phyloP scores from a whole-genome alignment of 92 coral and sea anemone species.

The Meandrina meandrites region DNA sequence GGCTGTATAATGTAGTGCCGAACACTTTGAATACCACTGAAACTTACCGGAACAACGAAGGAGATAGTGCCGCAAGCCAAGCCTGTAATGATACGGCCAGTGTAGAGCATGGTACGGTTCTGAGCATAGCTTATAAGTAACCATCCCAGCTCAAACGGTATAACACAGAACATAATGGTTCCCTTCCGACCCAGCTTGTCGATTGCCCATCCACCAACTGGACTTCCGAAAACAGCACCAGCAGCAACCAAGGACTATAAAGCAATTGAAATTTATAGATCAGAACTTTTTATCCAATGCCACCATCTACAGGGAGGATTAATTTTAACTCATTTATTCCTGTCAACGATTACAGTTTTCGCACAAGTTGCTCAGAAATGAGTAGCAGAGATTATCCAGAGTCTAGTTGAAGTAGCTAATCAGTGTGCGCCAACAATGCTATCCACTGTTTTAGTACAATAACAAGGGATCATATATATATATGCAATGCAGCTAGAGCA shows the following conservation, averaged over 20 bases:
- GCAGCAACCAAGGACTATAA: conserved; percentile 70
- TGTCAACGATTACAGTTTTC: too few species aligned
- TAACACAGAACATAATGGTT: conserved; percentile 60
- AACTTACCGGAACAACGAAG: conserved; percentile 87
- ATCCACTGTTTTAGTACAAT: too few species aligned
- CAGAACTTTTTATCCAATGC: too few species aligned
- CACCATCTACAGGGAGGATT: too few species aligned
- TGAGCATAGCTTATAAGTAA: conserved; percentile 65
- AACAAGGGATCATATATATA: too few species aligned
- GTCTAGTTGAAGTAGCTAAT: too few species aligned
- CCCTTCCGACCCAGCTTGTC: conserved; percentile 83
- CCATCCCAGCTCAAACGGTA: conserved; percentile 92
- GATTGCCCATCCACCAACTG: conserved; percentile 69
- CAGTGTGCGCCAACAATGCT: too few species aligned
- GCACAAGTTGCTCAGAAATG: too few species aligned
- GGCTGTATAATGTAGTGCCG: too few species aligned
- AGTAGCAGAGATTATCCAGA: too few species aligned
- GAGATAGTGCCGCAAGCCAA: conserved; percentile 78
- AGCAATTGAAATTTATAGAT: neutral
- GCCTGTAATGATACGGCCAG: conserved; percentile 82
- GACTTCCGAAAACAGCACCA: conserved; percentile 86
- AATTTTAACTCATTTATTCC: too few species aligned
- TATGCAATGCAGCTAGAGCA: too few species aligned
- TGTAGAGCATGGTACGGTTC: conserved; percentile 58
- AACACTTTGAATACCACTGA: neutral